Base-by-base conservation (phyloP, 2,113 vertebrate species). In the Ochotona curzoniae region DNA sequence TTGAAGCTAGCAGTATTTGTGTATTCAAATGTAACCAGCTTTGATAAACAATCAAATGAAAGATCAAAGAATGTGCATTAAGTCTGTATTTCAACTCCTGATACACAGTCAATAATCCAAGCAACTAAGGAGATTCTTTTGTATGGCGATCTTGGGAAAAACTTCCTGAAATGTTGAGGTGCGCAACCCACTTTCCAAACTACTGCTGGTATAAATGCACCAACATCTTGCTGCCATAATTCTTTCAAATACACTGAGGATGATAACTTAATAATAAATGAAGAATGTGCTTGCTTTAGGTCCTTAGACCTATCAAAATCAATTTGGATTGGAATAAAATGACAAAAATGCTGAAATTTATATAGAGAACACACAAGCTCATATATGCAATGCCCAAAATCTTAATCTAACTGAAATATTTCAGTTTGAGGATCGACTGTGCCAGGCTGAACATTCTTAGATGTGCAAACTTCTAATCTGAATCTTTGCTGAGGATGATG, bases 41-140 rank as follows among this genome's bases (percentile, higher is more conserved):
- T 84, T 90, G 64, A 88, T 93, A 92, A 83, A 92, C 26, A 83
- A 71, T 75, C 30, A 66, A 90, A 84, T 49, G 75, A 82, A 12
- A 91, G 84, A 92, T 92, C 82, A 96, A 94, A 93, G 73, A 51
- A 49, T 92, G 18, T 1, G 0, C 60, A 70, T 91, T 76, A 64
- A 21, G 32, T 21, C 47, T 44, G 81, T 6, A 67, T 89, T 89
- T 93, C 74, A 83, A 32, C 49, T 78, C 67, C 32, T 32, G 30
- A 75, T 51, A 32, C 15, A 73, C 66, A 76, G 30, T 90, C 69
- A 81, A 87, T 87, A 75, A 73, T 54, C 63, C 20, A 63, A 71
- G 4, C 35, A 90, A 32, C 28, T 44, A 20, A 66, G 73, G 25
- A 78, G 47, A 90, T 92, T 84, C 21, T 79, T 87, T 69, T 83